phyloP scores from a whole-genome alignment of 2,888 invertebrate genomes.

The Ecliptopera silaceata region DNA sequence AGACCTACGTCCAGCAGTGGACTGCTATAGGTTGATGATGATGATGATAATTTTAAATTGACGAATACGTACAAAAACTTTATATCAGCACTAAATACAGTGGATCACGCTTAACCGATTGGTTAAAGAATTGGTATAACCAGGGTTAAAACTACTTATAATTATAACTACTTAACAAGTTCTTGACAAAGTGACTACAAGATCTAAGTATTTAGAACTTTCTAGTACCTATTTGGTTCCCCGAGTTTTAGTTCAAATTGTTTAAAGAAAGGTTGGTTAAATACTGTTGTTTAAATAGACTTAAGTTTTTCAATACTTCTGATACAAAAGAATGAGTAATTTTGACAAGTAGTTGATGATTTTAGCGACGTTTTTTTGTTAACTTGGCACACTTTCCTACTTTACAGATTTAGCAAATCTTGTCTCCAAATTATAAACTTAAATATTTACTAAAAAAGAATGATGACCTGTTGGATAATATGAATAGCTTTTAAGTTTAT shows the following conservation, averaged over 20 bases:
- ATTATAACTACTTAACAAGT: constrained; percentile 17
- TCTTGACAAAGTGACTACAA: constrained; percentile 11
- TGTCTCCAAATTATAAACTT: no score
- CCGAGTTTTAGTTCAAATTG: background rate
- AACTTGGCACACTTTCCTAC: background rate
- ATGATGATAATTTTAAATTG: no score
- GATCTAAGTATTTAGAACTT: constrained; percentile 12
- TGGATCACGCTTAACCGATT: background rate
- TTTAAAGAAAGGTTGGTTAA: constrained; percentile 6
- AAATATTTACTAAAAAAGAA: no score
- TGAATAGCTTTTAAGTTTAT: no score
- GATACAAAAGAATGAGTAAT: background rate
- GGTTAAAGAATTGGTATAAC: background rate
- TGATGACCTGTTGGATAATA: no score
- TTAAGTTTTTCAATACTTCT: background rate
- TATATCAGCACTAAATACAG: no score
- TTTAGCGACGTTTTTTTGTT: constrained; percentile 6
- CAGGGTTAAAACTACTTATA: constrained; percentile 6
- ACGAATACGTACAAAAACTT: no score
- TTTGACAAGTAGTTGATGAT: constrained; percentile 1
- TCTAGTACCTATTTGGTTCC: background rate
- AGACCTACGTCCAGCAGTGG: no score
- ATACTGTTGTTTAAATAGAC: constrained; percentile 2
- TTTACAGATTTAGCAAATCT: background rate
- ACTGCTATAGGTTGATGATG: no score